Base-by-base conservation (phyloP, 35 echinoderm and acorn worm genomes). In the Lytechinus variegatus region DNA sequence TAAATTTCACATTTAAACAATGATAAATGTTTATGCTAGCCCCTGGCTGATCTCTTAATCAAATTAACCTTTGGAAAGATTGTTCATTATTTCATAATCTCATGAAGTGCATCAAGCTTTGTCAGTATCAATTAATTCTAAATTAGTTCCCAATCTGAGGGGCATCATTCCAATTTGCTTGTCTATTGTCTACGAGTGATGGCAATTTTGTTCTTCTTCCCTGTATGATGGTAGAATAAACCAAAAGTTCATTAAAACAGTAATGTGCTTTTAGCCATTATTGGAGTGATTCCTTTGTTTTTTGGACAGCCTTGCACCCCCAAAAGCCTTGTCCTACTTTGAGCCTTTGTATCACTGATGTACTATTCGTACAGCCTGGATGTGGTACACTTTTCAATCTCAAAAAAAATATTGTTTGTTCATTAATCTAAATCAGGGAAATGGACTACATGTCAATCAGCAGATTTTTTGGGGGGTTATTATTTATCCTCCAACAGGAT, bases 21-120 rank as follows among this genome's bases (percentile, higher is more conserved):
- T 79, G 66, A 79, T n/a, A 79, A 79, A 79, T 79, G 66, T 79
- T 79, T 79, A 79, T 79, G 66, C 66, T 79, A 79, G 66, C 66
- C 24, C 5, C 66, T 24, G 16, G 21, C 7, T 79, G 66, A 79
- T 79, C 66, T 79, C 21, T 79, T 79, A 79, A 79, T 79, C 66
- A 79, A 79, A 79, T 79, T 79, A 79, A 79, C 66, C 66, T 79
- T 79, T 79, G 66, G 19, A n/a, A n/a, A 24, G 66, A 14, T 79
- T 79, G 66, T 79, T 79, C 66, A 79, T 79, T 79, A 79, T n/a
- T 79, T 79, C 66, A 79, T 79, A 79, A 24, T n/a, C 66, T 79
- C 16, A 79, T 44, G 33, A 79, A 24, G 16, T 79, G 66, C 19
- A 79, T 21, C 66, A 79, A 24, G 66, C 66, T 79, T 79, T 79